Evolutionary conservation across 1,140 invertebrate species (phyloP).

Genomic region (Melipona quadrifasciata): DNA sequence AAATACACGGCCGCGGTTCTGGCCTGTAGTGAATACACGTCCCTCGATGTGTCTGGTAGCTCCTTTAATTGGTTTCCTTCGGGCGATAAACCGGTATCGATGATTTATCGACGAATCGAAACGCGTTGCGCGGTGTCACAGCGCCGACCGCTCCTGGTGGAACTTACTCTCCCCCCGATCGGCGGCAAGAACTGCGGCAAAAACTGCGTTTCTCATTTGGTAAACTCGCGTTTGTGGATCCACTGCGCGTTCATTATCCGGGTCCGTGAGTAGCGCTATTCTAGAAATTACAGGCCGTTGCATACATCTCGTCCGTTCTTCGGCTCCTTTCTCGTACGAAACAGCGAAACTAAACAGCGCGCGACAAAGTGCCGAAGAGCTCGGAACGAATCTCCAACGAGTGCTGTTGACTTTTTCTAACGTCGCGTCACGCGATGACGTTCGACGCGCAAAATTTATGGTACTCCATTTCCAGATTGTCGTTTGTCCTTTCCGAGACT

Average conservation of each 20-base stretch:
- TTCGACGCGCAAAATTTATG: rapidly evolving
- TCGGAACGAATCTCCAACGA: too few species aligned
- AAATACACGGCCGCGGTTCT: conserved; percentile 54
- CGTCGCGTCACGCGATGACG: background rate
- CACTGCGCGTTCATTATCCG: background rate
- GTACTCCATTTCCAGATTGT: background rate
- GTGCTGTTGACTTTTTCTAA: background rate
- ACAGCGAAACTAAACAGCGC: rapidly evolving
- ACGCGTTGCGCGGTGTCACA: background rate
- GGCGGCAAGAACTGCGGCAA: background rate
- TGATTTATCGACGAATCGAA: conserved; percentile 44
- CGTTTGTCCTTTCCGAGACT: background rate
- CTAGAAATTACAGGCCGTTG: background rate
- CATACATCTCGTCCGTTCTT: background rate
- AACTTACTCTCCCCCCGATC: background rate
- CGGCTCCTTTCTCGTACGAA: background rate
- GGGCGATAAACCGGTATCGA: conserved; percentile 46
- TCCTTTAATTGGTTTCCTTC: conserved; percentile 59
- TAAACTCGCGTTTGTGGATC: background rate
- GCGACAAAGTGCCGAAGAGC: too few species aligned
- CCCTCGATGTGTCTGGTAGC: conserved; percentile 10
- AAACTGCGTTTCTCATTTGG: background rate
- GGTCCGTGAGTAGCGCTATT: rapidly evolving
- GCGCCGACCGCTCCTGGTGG: too few species aligned
- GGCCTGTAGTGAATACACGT: conserved; percentile 37